phyloP scores from a whole-genome alignment of 1,140 invertebrate species.

The Caenorhabditis elegans region WBcel235 BX284605.5:4504001-4504500 shows the following conservation, averaged over 20 bases:
- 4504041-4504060: conserved; percentile 83
- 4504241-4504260: background rate
- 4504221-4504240: conserved; percentile 49
- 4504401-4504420: background rate
- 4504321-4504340: background rate
- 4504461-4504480: conserved; percentile 1
- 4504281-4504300: no score
- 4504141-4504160: conserved; percentile 44
- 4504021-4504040: conserved; percentile 72
- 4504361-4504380: conserved; percentile 51
- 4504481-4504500: background rate
- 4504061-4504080: conserved; percentile 62
- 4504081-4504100: conserved; percentile 50
- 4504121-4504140: conserved; percentile 47
- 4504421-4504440: background rate
- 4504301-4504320: background rate
- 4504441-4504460: background rate
- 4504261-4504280: background rate
- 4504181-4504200: conserved; percentile 5
- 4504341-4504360: background rate
- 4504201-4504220: conserved; percentile 44
- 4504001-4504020: conserved; percentile 48
- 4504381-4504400: conserved; percentile 34
- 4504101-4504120: conserved; percentile 50
- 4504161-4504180: conserved; percentile 48